Percentiles rank a stretch among this genome's conserved stretches.
Evolutionary conservation across 2,113 vertebrate species (phyloP).

Genomic region (Anguilla rostrata): DNA sequence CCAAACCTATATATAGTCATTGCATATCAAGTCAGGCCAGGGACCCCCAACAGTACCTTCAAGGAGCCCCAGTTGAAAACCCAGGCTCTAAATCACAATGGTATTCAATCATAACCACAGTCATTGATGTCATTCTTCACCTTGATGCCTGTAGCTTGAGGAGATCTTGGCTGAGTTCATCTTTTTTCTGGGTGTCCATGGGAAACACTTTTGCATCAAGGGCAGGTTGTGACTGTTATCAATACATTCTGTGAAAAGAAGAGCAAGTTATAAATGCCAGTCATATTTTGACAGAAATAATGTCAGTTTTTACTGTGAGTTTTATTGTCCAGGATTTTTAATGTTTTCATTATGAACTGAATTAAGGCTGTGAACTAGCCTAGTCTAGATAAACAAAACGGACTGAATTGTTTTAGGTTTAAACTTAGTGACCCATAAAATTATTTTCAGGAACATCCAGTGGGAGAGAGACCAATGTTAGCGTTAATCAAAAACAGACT

Average conservation of each 20-base stretch:
- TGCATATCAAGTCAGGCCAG: no score
- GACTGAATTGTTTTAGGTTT: no score
- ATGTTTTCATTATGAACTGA: neutral
- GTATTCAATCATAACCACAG: neutral
- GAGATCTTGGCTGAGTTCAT: neutral
- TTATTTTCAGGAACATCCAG: no score
- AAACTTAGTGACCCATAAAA: no score
- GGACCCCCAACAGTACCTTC: no score
- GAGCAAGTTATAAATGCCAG: constrained; percentile 49
- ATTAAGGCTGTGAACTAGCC: no score
- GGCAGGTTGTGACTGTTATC: constrained; percentile 34
- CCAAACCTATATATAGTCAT: no score
- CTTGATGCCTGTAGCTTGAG: neutral
- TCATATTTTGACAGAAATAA: constrained; percentile 36
- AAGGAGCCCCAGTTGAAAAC: no score
- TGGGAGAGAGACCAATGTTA: no score
- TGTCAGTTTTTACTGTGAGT: no score
- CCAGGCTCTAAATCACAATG: neutral
- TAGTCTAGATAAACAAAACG: neutral
- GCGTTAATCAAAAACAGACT: no score
- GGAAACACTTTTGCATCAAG: constrained; percentile 57
- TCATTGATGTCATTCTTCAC: neutral
- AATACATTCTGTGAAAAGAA: constrained; percentile 52
- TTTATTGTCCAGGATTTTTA: neutral
- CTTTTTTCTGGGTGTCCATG: constrained; percentile 45